Conservation (phyloP, 2,113 vertebrate genomes). For the Protomyctophum bolini region DNA sequence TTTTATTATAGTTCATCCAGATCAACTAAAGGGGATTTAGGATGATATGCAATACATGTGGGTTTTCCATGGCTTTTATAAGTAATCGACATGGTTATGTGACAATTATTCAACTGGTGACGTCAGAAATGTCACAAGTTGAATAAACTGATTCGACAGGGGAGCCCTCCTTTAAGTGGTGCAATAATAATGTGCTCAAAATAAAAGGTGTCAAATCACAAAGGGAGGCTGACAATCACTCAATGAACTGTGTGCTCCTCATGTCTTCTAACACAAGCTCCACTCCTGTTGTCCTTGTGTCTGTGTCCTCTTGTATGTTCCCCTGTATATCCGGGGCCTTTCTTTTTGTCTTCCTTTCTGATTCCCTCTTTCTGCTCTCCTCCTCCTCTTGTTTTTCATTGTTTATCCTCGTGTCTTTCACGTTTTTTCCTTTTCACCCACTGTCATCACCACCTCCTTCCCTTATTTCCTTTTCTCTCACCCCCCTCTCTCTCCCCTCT, state of each 20-base stretch:
- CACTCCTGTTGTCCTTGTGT: conserved; percentile 67
- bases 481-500: not conserved
- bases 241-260: conserved; percentile 8
- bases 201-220: no score
- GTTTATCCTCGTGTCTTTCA: no score
- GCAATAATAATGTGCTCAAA: no score
- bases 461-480: not conserved
- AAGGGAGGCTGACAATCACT: not conserved
- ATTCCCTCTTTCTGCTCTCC: not conserved
- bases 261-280: conserved; percentile 66
- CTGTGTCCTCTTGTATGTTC: conserved; percentile 28
- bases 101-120: no score
- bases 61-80: not conserved
- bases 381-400: no score
- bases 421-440: no score
- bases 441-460: not conserved
- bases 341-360: not conserved
- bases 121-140: no score
- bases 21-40: not conserved
- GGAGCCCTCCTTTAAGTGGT: no score
- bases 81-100: no score
- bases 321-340: not conserved
- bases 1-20: not conserved
- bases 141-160: no score
- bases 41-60: not conserved